phyloP scores from a whole-genome alignment of 2,888 invertebrate species.

The Ophraella communa region DNA sequence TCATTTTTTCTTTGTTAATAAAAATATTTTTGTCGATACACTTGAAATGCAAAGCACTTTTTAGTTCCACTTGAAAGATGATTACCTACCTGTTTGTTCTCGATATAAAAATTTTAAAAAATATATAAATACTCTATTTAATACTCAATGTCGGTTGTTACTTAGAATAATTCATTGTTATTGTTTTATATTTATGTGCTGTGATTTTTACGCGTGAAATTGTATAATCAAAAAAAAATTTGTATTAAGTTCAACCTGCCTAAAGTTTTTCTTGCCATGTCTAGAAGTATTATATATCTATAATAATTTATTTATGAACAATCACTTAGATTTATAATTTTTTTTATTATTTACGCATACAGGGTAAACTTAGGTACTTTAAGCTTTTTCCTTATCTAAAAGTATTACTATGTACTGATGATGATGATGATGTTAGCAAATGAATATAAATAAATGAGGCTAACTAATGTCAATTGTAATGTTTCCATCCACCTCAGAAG shows the following conservation, averaged over 20 bases:
- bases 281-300: constrained; percentile 56
- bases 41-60: not conserved
- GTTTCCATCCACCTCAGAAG: not conserved
- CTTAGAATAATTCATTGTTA: constrained; percentile 54
- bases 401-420: constrained; percentile 51
- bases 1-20: too few species aligned
- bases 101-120: not conserved
- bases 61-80: not conserved
- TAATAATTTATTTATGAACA: constrained; percentile 48
- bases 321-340: constrained; percentile 46
- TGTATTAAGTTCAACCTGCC: constrained; percentile 51
- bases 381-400: constrained; percentile 50
- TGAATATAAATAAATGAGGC: not conserved
- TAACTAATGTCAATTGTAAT: not conserved
- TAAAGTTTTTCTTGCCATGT: constrained; percentile 61
- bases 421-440: constrained; percentile 35
- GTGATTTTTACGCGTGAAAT: constrained; percentile 59
- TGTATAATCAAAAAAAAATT: constrained; percentile 50
- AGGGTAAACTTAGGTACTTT: constrained; percentile 41
- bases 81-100: not conserved
- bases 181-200: constrained; percentile 57
- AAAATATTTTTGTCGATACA: too few species aligned
- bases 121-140: constrained; percentile 13
- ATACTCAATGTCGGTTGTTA: constrained; percentile 30
- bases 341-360: constrained; percentile 41